Evolutionary conservation across 1,140 invertebrate species (phyloP).

Genomic region (Temnothorax longispinosus): DNA sequence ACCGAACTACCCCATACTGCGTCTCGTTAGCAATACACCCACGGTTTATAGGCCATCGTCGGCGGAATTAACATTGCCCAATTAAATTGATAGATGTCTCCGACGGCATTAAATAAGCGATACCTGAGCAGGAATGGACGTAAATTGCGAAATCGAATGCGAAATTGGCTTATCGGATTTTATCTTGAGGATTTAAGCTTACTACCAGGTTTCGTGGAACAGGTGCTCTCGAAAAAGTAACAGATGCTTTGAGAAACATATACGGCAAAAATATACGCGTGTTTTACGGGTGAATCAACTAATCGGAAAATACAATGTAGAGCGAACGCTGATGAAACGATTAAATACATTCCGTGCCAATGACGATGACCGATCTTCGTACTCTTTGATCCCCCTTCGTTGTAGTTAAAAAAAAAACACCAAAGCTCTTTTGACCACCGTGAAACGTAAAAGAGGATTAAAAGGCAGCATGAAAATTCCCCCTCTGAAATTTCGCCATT

Average conservation of each 20-base stretch:
- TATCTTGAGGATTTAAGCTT: not conserved
- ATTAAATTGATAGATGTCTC: constrained; percentile 86
- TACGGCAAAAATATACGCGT: not conserved
- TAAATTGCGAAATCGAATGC: constrained; percentile 79
- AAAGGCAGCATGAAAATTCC: constrained; percentile 49
- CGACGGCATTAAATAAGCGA: constrained; percentile 80
- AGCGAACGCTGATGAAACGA: constrained; percentile 59
- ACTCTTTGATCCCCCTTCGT: constrained; percentile 42
- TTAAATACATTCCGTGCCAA: constrained; percentile 61
- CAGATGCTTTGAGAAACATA: not conserved
- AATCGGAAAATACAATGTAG: constrained; percentile 14
- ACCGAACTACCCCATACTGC: constrained; percentile 81
- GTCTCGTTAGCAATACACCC: constrained; percentile 84
- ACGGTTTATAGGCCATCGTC: constrained; percentile 86
- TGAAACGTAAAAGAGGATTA: constrained; percentile 72
- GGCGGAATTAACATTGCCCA: constrained; percentile 86
- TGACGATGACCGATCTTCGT: constrained; percentile 55
- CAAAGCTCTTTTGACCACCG: constrained; percentile 59
- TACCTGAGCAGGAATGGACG: constrained; percentile 78
- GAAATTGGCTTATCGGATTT: not conserved
- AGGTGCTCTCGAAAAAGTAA: not conserved
- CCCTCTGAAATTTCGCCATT: constrained; percentile 46
- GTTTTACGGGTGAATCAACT: not conserved
- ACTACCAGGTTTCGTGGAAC: too few species aligned
- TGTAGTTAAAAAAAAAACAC: constrained; percentile 60